Evolutionary conservation across 2,797 vertebrate species (phyloP), one percentile per base, ranked within the genome.

Genomic region (Neostethus bicornis): DNA sequence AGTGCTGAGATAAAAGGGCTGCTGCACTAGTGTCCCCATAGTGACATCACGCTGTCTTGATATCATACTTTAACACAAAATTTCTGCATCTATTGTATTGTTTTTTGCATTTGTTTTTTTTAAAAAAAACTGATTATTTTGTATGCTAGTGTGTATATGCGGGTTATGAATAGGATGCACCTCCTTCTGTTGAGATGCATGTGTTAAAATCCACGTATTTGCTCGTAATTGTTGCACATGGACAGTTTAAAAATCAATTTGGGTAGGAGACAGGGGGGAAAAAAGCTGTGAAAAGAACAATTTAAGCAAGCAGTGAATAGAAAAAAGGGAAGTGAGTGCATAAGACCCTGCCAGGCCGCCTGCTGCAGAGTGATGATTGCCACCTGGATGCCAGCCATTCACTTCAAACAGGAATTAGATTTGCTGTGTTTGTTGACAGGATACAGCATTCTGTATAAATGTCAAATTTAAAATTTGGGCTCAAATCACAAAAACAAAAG

Each of bases 401-500:
- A 47, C 23, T 61, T 68, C 31, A 57, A 66, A 68, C 56, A 44
- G 71, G 66, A 75, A 74, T 61, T 10, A 67, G 49, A 71, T 77
- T 70, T 66, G 68, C 55, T 82, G 67, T 61, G 46, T 43, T 53
- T 1, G n/a, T 29, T 65, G 41, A 69, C 57, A 25, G 46, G 45
- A n/a, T n/a, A 46, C 56, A 57, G 11, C 54, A 24, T 50, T 60
- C 48, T 45, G 62, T 32, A 54, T 55, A 73, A 59, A 67, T 45
- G 67, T 44, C 53, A 2, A 60, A 60, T 66, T 55, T 8, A 42
- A 47, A 42, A 34, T 77, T 47, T 39, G 43, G 55, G 56, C 77
- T 62, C 66, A 82, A 70, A 80, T 73, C 68, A 74, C 70, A 63
- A 48, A 54, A 66, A 73, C 56, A 17, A 35, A 73, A 70, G 73